These are phyloP conservation scores for Martes martes DNA, from an alignment of 2,113 vertebrate genomes.

Conservation along the genomic window DNA sequence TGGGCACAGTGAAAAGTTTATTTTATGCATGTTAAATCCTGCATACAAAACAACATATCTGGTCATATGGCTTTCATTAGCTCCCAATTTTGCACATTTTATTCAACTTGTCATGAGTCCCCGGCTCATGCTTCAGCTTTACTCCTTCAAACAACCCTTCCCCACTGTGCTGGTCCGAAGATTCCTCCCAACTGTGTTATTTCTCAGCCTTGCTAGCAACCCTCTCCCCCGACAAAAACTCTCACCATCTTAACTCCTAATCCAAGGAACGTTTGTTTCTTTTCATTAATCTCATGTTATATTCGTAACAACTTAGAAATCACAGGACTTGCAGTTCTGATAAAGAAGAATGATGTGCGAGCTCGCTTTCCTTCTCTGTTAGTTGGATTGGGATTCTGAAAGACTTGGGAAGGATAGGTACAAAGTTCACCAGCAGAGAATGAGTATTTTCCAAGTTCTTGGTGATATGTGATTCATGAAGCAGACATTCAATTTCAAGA, in stretches of 20 bases:
- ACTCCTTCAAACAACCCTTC: slow-evolving; percentile 1
- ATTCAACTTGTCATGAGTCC: slow-evolving; percentile 76
- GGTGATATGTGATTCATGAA: slow-evolving; percentile 60
- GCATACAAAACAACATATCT: slow-evolving; percentile 80
- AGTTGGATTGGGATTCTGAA: background rate
- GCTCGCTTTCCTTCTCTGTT: background rate
- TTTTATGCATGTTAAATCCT: slow-evolving; percentile 81
- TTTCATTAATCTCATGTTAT: slow-evolving; percentile 53
- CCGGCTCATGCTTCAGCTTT: slow-evolving; percentile 19
- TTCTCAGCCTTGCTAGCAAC: background rate
- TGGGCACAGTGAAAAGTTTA: slow-evolving; percentile 79
- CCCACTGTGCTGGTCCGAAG: slow-evolving; percentile 21
- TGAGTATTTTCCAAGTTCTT: slow-evolving; percentile 52
- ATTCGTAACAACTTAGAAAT: slow-evolving; percentile 73
- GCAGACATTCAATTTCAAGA: slow-evolving; percentile 56
- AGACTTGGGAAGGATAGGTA: background rate
- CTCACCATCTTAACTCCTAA: slow-evolving; percentile 36
- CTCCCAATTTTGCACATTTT: slow-evolving; percentile 81
- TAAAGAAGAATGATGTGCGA: slow-evolving; percentile 57
- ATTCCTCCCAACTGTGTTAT: background rate
- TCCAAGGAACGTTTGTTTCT: slow-evolving; percentile 54
- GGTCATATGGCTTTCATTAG: slow-evolving; percentile 84
- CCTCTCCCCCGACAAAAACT: background rate
- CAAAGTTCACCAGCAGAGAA: slow-evolving; percentile 33
- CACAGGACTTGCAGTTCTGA: slow-evolving; percentile 65